phyloP scores from a whole-genome alignment of 2,888 invertebrate genomes.

The Hydropsyche betteni region DNA sequence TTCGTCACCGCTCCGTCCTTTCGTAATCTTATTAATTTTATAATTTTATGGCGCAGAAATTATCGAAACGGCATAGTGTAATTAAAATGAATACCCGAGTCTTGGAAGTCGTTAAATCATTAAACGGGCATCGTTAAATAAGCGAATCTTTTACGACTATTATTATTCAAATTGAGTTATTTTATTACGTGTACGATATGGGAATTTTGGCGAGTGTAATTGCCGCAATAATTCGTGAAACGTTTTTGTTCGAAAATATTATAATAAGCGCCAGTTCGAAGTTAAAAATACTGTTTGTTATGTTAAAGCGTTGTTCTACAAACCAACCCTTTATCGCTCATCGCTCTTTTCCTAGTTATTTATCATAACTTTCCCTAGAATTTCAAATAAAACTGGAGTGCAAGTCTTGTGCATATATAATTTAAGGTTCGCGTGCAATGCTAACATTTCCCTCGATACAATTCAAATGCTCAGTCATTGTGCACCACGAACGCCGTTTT shows the following conservation, averaged over 20 bases:
- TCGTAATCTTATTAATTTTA: too few relatives aligned
- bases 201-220: too few relatives aligned
- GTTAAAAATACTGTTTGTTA: too few relatives aligned
- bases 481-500: not conserved
- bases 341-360: not conserved
- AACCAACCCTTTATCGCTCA: not conserved
- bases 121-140: too few relatives aligned
- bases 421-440: conserved; percentile 34
- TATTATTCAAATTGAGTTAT: conserved; percentile 2
- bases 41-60: too few relatives aligned
- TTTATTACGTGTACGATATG: conserved; percentile 5
- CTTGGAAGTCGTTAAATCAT: too few relatives aligned
- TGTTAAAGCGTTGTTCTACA: not conserved
- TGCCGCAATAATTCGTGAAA: too few relatives aligned
- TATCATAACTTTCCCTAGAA: conserved; percentile 11
- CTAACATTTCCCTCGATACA: conserved; percentile 20
- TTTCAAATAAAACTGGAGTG: conserved; percentile 1
- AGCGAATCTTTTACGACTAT: not conserved
- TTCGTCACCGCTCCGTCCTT: too few relatives aligned
- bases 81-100: too few relatives aligned
- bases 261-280: too few relatives aligned
- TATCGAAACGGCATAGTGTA: too few relatives aligned
- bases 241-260: too few relatives aligned
- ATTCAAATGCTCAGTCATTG: conserved; percentile 25
- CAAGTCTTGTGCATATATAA: conserved; percentile 28